Evolutionary conservation across 2,113 vertebrate species (phyloP).

Genomic region (Neomonachus schauinslandi): DNA sequence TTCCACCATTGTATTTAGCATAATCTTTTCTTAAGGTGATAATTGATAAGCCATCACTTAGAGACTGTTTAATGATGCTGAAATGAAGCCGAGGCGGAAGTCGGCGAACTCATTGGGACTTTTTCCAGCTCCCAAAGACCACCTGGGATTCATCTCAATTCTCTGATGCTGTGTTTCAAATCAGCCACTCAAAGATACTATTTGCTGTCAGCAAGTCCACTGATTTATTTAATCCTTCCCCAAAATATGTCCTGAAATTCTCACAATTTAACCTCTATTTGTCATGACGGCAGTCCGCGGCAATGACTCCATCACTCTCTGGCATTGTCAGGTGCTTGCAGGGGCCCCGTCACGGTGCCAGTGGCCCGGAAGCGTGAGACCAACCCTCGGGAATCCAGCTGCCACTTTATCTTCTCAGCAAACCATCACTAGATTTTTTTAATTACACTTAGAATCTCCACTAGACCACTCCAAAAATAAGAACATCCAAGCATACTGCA

Average conservation of each 20-base stretch:
- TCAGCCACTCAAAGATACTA: conserved; percentile 72
- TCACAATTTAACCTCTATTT: conserved; percentile 72
- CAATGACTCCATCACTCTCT: neutral
- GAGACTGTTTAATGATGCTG: neutral
- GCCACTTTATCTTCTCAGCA: neutral
- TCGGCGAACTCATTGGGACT: conserved; percentile 7
- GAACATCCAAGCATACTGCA: neutral
- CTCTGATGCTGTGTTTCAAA: conserved; percentile 74
- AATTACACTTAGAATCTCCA: neutral
- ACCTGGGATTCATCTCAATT: conserved; percentile 77
- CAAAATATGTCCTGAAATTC: conserved; percentile 69
- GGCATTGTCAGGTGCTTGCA: neutral
- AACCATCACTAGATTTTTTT: neutral
- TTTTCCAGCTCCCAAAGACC: conserved; percentile 37
- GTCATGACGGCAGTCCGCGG: neutral
- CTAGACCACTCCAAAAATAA: neutral
- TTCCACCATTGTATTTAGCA: neutral
- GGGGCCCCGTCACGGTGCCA: rapidly evolving
- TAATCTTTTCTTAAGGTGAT: neutral
- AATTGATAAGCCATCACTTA: conserved; percentile 34
- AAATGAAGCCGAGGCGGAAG: neutral
- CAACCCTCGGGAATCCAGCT: neutral
- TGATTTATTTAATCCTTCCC: conserved; percentile 76
- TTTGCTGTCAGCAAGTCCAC: conserved; percentile 73
- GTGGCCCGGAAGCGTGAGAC: neutral